These are phyloP conservation scores for Shinisaurus crocodilurus DNA, from an alignment of 2,113 vertebrate species.

Conservation along the genomic window DNA sequence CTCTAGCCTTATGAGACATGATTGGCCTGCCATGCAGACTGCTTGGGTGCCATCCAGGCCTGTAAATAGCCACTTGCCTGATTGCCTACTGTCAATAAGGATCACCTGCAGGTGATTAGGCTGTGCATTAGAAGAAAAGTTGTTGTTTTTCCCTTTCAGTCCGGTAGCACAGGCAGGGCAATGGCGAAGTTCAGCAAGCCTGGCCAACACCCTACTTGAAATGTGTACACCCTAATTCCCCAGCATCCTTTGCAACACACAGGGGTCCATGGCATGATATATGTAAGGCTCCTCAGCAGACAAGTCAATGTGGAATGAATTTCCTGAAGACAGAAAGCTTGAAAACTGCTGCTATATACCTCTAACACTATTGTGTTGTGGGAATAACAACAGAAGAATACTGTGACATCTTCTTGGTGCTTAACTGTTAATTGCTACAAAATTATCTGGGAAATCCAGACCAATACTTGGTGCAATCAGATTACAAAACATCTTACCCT, in stretches of 20 bases:
- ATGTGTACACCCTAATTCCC: neutral
- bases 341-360: neutral
- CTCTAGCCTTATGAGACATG: no score
- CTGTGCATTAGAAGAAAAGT: neutral
- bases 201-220: neutral
- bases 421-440: neutral
- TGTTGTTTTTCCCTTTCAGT: neutral
- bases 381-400: neutral
- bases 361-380: neutral
- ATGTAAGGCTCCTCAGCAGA: neutral
- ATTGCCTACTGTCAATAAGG: neutral
- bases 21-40: no score
- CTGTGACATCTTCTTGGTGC: neutral
- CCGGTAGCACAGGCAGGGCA: no score
- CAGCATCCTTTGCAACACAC: neutral
- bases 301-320: neutral
- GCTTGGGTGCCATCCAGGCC: no score
- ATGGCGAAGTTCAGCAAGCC: no score
- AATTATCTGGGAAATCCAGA: neutral
- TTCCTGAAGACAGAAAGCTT: neutral
- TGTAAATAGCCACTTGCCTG: no score
- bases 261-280: no score
- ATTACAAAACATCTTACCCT: neutral
- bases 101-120: neutral
- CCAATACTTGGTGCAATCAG: neutral